Conservation (phyloP, 2,113 vertebrate genomes). For the pig (Sus scrofa) region T2T-Sscrofa CM000819.6:37234001-37234500, state of each 20-base stretch:
- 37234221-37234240: not conserved
- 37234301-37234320: conserved; percentile 35
- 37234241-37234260: not conserved
- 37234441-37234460: not conserved
- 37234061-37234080: not conserved
- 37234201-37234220: not conserved
- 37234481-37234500: not conserved
- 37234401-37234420: not conserved
- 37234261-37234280: not conserved
- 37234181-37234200: not conserved
- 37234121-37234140: not conserved
- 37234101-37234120: not conserved
- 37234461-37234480: not conserved
- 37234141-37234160: not conserved
- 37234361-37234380: not conserved
- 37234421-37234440: not conserved
- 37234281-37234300: conserved; percentile 35
- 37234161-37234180: not conserved
- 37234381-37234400: not conserved
- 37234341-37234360: not conserved
- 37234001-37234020: not conserved
- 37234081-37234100: not conserved
- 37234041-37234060: not conserved
- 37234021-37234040: not conserved
- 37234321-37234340: not conserved